Percentiles rank a stretch among this genome's conserved stretches.
Evolutionary conservation across 1,140 invertebrate genomes (phyloP).

Genomic region (Drosophila leontia): DNA sequence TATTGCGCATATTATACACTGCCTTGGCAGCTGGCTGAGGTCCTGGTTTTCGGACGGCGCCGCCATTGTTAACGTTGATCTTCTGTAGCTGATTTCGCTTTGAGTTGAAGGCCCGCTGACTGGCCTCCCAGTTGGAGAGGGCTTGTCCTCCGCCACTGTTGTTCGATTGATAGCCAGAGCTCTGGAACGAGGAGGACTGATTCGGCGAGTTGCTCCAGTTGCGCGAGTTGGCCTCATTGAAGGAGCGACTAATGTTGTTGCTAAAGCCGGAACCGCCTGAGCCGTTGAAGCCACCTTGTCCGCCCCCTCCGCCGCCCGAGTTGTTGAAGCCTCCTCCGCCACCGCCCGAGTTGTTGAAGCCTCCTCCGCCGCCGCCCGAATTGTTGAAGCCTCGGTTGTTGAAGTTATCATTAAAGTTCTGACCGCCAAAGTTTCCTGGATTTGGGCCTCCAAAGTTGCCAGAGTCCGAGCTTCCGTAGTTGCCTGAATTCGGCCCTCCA

Average conservation of each 20-base stretch:
- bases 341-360: conserved; percentile 14
- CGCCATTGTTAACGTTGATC: conserved; percentile 32
- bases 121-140: conserved; percentile 22
- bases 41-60: conserved; percentile 18
- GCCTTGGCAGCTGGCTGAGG: conserved; percentile 15
- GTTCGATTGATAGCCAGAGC: conserved; percentile 19
- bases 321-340: conserved; percentile 16
- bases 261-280: conserved; percentile 22
- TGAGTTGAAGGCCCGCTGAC: conserved; percentile 39
- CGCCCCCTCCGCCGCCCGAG: neutral
- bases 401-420: conserved; percentile 22
- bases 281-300: conserved; percentile 1
- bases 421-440: conserved; percentile 9
- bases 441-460: conserved; percentile 3
- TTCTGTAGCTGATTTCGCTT: conserved; percentile 40
- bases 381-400: conserved; percentile 9
- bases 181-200: conserved; percentile 26
- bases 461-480: neutral
- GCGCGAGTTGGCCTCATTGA: conserved; percentile 28
- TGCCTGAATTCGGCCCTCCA: conserved; percentile 8
- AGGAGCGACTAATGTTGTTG: conserved; percentile 42
- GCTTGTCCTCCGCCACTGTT: neutral
- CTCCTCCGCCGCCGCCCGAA: conserved; percentile 2
- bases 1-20: conserved; percentile 32
- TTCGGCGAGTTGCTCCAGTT: conserved; percentile 29